A percentile compares a stretch with the other conserved stretches of the same genome.
Conservation (phyloP, 2,113 vertebrate genomes). For the Raphicerus campestris region DNA sequence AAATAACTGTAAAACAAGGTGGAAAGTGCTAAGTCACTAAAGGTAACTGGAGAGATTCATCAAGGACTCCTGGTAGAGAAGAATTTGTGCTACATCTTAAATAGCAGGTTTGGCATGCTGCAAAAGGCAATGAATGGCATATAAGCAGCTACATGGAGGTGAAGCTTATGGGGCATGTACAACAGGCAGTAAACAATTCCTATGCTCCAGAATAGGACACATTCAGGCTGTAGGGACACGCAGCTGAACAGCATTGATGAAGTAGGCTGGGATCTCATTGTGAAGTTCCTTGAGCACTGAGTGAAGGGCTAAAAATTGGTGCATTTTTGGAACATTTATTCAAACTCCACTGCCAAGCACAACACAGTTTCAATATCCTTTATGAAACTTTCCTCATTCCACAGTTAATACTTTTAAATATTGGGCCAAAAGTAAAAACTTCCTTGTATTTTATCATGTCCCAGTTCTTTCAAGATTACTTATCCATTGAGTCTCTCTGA, state of each 20-base stretch:
- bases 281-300: background rate
- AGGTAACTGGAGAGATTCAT: background rate
- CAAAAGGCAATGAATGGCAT: background rate
- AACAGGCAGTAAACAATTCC: background rate
- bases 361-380: slow-evolving; percentile 19
- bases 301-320: background rate
- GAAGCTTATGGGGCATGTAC: background rate
- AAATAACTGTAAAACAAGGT: background rate
- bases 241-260: background rate
- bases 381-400: slow-evolving; percentile 43
- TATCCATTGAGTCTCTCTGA: background rate
- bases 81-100: background rate
- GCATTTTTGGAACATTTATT: background rate
- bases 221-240: background rate
- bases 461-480: slow-evolving; percentile 33
- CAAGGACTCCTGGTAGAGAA: background rate
- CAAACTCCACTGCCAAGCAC: slow-evolving; percentile 38
- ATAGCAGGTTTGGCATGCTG: background rate
- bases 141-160: background rate
- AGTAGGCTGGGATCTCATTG: background rate
- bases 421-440: slow-evolving; percentile 35
- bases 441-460: slow-evolving; percentile 25
- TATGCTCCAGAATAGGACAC: background rate
- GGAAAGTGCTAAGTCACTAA: background rate
- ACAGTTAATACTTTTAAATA: slow-evolving; percentile 26